Base-by-base conservation (phyloP, 2,113 vertebrate species). In the Cebidichthys violaceus region DNA sequence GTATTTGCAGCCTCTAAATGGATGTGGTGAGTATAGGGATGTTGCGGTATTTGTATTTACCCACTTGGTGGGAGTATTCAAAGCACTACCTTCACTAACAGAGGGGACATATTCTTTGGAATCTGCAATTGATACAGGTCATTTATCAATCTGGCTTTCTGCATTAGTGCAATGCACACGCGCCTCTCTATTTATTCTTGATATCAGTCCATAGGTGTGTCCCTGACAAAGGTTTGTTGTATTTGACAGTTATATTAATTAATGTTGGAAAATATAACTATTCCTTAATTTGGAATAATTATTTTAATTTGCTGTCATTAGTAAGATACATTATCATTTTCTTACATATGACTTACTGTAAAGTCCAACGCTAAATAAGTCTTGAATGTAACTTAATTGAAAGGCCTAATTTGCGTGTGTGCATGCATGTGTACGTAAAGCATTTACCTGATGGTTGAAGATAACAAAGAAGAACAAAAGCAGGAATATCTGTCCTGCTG, bases 401-500 rank as follows among this genome's bases (percentile, higher is more conserved):
- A 45, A 54, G 9, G 29, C 45, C 55, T 61, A 35, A 37, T 45
- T 14, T 22, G 31, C 29, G 41, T 22, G 41, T 54, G 33, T 41
- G 31, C 24, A n/a, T 64, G 18, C 1, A 24, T 43, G 13, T 61
- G 45, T 47, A 27, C 0, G 0, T 50, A 24, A 27, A 35, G 41
- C 70, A 18, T 27, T 90, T 93, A 96, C 95, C 93, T 93, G 90
- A 2, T 85, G 64, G 59, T 33, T 68, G 86, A 73, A 43, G 64
- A 84, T n/a, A 1, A 64, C 22, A 1, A 91, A 61, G 77, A 93
- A 35, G 41, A 95, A 61, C 1, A 67, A 4, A 9, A 89, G 81
- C 75, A 90, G 87, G 24, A 85, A 33, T 6, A 70, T 61, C 9
- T 59, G 75, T 31, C 52, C 67, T 24, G 31, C 55, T 22, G 24